Percentiles rank a stretch among this genome's conserved stretches.
Conservation (phyloP, 2,888 invertebrate genomes). For the Drosophila melanocephala region DNA sequence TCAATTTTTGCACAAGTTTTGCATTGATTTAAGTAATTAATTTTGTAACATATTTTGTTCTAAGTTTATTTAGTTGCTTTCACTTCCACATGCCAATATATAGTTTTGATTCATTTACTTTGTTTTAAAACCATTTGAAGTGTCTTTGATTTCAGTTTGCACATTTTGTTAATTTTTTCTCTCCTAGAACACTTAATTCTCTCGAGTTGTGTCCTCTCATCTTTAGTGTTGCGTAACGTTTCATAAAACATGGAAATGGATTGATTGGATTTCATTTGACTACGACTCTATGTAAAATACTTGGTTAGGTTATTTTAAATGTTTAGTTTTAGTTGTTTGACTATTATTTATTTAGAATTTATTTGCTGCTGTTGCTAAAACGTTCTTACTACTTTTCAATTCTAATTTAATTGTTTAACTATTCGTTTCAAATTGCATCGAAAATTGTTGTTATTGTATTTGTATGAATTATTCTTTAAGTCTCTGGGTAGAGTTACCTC, state of each 20-base stretch:
- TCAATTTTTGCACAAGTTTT: conserved; percentile 24
- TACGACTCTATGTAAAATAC: conserved; percentile 67
- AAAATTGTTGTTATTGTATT: conserved; percentile 57
- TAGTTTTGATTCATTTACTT: conserved; percentile 67
- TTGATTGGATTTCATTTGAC: conserved; percentile 43
- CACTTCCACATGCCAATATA: conserved; percentile 43
- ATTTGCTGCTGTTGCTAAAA: conserved; percentile 62
- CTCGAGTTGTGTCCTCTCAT: conserved; percentile 50
- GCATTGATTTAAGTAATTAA: conserved; percentile 55
- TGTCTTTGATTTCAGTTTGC: conserved; percentile 74
- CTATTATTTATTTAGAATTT: conserved; percentile 69
- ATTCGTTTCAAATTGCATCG: conserved; percentile 60
- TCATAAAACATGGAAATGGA: conserved; percentile 64
- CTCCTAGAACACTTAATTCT: not conserved
- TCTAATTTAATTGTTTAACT: conserved; percentile 71
- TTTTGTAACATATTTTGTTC: conserved; percentile 50
- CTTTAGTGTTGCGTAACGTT: conserved; percentile 58
- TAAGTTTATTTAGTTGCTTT: conserved; percentile 41
- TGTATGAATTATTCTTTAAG: conserved; percentile 34
- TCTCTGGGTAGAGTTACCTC: conserved; percentile 4
- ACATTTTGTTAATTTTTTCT: conserved; percentile 56
- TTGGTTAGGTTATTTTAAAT: conserved; percentile 56
- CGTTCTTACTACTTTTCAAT: conserved; percentile 65
- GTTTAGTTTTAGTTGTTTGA: conserved; percentile 41
- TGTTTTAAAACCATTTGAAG: conserved; percentile 66